These are phyloP conservation scores for Uropetala carovei DNA, from an alignment of 2,888 invertebrate species.

Conservation along the genomic window DNA sequence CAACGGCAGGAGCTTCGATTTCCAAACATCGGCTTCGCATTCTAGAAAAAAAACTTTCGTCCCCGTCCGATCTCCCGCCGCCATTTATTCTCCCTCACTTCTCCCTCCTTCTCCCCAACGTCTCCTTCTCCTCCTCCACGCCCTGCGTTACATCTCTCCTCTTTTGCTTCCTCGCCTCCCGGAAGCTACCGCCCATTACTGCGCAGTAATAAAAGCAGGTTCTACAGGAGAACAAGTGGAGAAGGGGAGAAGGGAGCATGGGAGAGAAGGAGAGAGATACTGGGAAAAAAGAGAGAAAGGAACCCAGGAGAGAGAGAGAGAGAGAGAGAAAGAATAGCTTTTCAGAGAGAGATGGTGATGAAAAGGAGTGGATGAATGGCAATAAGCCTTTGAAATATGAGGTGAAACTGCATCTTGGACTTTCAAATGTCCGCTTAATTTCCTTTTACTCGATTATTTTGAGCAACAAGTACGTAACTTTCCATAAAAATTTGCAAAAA, in stretches of 20 bases:
- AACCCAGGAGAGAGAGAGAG: neutral
- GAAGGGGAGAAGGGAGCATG: neutral
- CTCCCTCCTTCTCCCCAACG: neutral
- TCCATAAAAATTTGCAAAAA: no score
- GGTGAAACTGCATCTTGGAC: no score
- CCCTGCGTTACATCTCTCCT: no score
- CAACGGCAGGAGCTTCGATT: conserved; percentile 49
- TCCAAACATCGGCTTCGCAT: conserved; percentile 47
- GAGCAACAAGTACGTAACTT: no score
- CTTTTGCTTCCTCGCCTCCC: neutral
- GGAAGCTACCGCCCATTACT: conserved; percentile 2
- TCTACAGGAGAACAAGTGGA: neutral
- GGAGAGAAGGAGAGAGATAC: neutral
- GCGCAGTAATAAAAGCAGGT: neutral
- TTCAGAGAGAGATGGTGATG: no score
- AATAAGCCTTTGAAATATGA: no score
- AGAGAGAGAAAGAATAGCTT: no score
- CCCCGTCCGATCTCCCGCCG: neutral
- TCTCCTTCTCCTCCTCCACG: no score
- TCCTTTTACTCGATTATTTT: no score
- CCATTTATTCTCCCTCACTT: neutral
- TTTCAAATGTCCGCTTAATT: no score
- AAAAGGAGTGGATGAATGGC: no score
- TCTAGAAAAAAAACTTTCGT: conserved; percentile 31
- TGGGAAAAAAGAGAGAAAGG: neutral